Conservation (phyloP, 2,888 invertebrate species). For the Noctua comes region DNA sequence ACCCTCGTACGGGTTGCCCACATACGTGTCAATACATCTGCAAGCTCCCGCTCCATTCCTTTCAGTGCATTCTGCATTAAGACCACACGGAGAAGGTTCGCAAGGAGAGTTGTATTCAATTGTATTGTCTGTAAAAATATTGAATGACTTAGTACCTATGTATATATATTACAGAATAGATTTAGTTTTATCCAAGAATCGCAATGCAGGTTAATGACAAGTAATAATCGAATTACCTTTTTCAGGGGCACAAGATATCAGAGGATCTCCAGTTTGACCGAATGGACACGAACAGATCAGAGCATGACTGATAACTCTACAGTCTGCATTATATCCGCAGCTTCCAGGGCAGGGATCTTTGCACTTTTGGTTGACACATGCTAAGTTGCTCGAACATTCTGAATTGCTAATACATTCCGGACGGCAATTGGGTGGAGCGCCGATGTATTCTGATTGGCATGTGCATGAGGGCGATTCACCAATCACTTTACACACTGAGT, state of each 20-base stretch:
- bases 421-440: slow-evolving; percentile 92
- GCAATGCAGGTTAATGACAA: neutral
- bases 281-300: slow-evolving; percentile 92
- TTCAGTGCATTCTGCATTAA: slow-evolving; percentile 91
- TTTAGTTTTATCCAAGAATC: neutral
- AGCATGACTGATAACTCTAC: slow-evolving; percentile 93
- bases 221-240: slow-evolving; percentile 76
- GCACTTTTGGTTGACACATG: slow-evolving; percentile 93
- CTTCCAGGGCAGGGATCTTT: slow-evolving; percentile 92
- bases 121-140: slow-evolving; percentile 74
- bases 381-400: slow-evolving; percentile 92
- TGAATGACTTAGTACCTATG: neutral
- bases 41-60: slow-evolving; percentile 93
- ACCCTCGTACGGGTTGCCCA: slow-evolving; percentile 89
- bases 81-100: slow-evolving; percentile 93
- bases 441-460: slow-evolving; percentile 91
- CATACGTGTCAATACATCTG: slow-evolving; percentile 91
- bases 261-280: slow-evolving; percentile 93
- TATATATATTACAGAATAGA: neutral
- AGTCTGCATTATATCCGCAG: slow-evolving; percentile 93
- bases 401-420: slow-evolving; percentile 93
- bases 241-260: slow-evolving; percentile 84
- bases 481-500: slow-evolving; percentile 91
- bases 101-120: slow-evolving; percentile 91
- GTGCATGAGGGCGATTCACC: slow-evolving; percentile 92